Evolutionary conservation across 2,797 vertebrate genomes (phyloP).

Genomic region (Apogon hyalosoma): DNA sequence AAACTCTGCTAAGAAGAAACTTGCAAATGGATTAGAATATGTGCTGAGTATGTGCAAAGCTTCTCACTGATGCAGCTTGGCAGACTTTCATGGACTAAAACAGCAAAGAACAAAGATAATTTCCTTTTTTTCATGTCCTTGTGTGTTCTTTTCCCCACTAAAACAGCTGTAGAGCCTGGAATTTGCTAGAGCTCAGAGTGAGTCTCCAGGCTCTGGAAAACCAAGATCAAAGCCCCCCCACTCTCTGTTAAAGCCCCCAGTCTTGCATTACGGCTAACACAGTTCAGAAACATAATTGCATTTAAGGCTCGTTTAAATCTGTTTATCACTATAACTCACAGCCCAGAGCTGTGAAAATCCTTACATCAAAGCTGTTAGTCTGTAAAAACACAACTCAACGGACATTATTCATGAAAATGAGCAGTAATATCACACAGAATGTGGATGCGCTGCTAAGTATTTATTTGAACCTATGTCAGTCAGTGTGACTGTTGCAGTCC

Average conservation of each 20-base stretch:
- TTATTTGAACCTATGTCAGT: slow-evolving; percentile 16
- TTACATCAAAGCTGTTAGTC: slow-evolving; percentile 68
- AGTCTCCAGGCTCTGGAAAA: slow-evolving; percentile 61
- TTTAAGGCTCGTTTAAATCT: slow-evolving; percentile 76
- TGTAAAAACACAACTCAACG: slow-evolving; percentile 41
- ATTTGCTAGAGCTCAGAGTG: slow-evolving; percentile 40
- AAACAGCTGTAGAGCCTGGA: slow-evolving; percentile 44
- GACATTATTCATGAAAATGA: slow-evolving; percentile 51
- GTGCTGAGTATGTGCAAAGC: slow-evolving; percentile 35
- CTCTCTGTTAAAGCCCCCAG: slow-evolving; percentile 58
- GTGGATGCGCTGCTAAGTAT: slow-evolving; percentile 6
- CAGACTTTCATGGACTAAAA: slow-evolving; percentile 35
- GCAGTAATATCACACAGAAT: slow-evolving; percentile 15
- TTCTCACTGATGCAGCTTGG: slow-evolving; percentile 39
- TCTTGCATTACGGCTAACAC: slow-evolving; percentile 63
- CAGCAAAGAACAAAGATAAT: slow-evolving; percentile 43
- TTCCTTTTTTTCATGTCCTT: slow-evolving; percentile 35
- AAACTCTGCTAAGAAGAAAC: slow-evolving; percentile 30
- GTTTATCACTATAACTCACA: slow-evolving; percentile 73
- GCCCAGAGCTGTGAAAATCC: slow-evolving; percentile 65
- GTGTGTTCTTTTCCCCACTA: slow-evolving; percentile 37
- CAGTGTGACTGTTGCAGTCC: slow-evolving; percentile 3
- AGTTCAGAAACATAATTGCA: slow-evolving; percentile 67
- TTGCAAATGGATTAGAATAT: slow-evolving; percentile 50
- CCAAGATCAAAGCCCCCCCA: slow-evolving; percentile 73